A percentile compares a stretch with the other conserved stretches of the same genome.
Evolutionary conservation across 1,140 invertebrate genomes (phyloP).

Genomic region (Caenorhabditis brenneri): DNA sequence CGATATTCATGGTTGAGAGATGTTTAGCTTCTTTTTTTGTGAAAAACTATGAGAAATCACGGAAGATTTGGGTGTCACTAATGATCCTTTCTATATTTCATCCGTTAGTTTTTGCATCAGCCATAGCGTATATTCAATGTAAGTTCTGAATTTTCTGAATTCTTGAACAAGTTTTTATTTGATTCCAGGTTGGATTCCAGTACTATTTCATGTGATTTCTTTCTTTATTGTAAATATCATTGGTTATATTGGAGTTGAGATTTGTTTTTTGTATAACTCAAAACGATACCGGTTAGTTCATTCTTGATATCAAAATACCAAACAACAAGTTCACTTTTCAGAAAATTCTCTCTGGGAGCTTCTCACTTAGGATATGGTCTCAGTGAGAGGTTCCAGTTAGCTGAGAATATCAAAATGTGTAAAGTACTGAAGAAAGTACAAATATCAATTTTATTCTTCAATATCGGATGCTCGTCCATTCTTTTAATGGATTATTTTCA

Average conservation of each 20-base stretch:
- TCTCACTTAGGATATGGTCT: background rate
- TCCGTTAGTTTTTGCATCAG: background rate
- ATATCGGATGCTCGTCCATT: background rate
- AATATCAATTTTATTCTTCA: background rate
- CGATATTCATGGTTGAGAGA: slow-evolving; percentile 4
- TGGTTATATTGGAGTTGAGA: background rate
- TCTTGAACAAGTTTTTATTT: too few species aligned
- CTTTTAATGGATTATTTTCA: slow-evolving; percentile 22
- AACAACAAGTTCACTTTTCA: background rate
- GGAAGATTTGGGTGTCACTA: slow-evolving; percentile 6
- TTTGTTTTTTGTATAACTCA: background rate
- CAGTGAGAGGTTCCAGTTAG: background rate
- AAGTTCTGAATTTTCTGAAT: background rate
- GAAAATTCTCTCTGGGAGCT: background rate
- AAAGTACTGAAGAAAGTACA: slow-evolving; percentile 6
- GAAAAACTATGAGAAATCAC: slow-evolving; percentile 12
- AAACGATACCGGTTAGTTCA: background rate
- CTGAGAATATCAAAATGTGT: slow-evolving; percentile 15
- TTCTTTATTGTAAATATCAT: background rate
- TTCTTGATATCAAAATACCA: background rate
- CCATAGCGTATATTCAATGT: slow-evolving; percentile 16
- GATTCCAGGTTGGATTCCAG: background rate
- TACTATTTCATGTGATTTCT: background rate
- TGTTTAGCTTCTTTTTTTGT: slow-evolving; percentile 19
- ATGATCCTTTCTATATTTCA: slow-evolving; percentile 24